These are phyloP conservation scores for Hylaeus volcanicus DNA, from an alignment of 1,140 invertebrate genomes.

Conservation along the genomic window DNA sequence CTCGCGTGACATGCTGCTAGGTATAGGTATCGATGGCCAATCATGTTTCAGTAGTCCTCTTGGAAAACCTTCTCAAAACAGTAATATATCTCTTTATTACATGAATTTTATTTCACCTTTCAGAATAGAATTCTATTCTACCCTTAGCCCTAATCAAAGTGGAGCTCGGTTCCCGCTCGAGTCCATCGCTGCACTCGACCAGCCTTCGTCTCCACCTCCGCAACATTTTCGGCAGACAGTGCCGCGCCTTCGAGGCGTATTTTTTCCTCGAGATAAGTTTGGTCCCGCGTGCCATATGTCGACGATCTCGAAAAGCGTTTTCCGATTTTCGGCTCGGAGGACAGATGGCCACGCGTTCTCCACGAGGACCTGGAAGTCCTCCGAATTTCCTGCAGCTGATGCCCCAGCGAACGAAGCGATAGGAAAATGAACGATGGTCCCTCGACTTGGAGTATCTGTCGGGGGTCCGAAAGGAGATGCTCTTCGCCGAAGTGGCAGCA, in stretches of 20 bases:
- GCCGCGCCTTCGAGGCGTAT: constrained; percentile 8
- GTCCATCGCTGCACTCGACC: background rate
- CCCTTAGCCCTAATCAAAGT: background rate
- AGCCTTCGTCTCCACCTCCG: constrained; percentile 3
- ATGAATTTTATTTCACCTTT: too few relatives aligned
- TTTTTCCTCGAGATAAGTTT: constrained; percentile 63
- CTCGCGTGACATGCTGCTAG: too few relatives aligned
- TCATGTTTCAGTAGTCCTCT: too few relatives aligned
- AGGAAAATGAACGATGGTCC: background rate
- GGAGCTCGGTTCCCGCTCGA: constrained; percentile 4
- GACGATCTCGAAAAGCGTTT: constrained; percentile 61
- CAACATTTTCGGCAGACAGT: constrained; percentile 30
- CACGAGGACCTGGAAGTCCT: constrained; percentile 17
- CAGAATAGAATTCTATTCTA: background rate
- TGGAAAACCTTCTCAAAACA: too few relatives aligned
- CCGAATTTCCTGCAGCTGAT: constrained; percentile 20
- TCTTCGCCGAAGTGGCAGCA: background rate
- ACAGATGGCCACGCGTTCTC: constrained; percentile 54
- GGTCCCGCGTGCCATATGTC: constrained; percentile 73
- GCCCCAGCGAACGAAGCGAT: too few relatives aligned
- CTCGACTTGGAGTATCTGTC: background rate
- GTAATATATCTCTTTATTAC: too few relatives aligned
- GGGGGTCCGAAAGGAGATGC: background rate
- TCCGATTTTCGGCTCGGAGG: constrained; percentile 56
- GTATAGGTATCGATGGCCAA: too few relatives aligned